Conservation (phyloP, 1,140 invertebrate genomes). For the Ericerus pela region DNA sequence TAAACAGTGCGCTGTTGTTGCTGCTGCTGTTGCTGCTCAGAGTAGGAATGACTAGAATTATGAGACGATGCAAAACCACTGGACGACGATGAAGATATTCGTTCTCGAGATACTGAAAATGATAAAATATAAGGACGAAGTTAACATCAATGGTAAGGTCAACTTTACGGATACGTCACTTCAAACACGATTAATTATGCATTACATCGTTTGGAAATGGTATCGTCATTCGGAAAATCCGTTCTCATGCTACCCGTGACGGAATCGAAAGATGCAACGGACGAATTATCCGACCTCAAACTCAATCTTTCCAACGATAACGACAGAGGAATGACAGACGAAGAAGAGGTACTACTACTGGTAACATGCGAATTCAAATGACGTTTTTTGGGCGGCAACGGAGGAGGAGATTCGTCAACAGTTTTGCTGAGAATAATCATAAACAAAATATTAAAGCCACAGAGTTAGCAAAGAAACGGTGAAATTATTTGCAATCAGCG, state of each 20-base stretch:
- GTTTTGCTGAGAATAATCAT: conserved; percentile 17
- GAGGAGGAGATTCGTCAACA: conserved; percentile 41
- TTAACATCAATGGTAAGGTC: neutral
- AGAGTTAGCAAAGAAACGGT: too few relatives aligned
- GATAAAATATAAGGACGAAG: neutral
- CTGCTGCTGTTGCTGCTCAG: neutral
- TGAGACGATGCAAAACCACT: conserved; percentile 1
- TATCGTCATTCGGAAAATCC: conserved; percentile 33
- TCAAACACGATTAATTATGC: too few relatives aligned
- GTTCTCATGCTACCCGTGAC: conserved; percentile 34
- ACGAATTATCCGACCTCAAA: conserved; percentile 14
- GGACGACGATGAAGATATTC: conserved; percentile 5
- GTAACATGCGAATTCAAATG: conserved; percentile 22
- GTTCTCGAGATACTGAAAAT: conserved; percentile 2
- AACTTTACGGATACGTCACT: neutral
- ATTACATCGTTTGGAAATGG: neutral
- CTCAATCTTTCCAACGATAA: conserved; percentile 16
- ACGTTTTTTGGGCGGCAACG: conserved; percentile 57
- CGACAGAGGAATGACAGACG: neutral
- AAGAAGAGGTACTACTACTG: neutral
- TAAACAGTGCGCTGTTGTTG: conserved; percentile 1
- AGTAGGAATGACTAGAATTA: conserved; percentile 3
- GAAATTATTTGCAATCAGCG: too few relatives aligned
- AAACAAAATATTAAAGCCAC: neutral
- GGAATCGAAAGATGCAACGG: neutral